Evolutionary conservation across 2,113 vertebrate species (phyloP).

Genomic region (Charadrius vociferus): DNA sequence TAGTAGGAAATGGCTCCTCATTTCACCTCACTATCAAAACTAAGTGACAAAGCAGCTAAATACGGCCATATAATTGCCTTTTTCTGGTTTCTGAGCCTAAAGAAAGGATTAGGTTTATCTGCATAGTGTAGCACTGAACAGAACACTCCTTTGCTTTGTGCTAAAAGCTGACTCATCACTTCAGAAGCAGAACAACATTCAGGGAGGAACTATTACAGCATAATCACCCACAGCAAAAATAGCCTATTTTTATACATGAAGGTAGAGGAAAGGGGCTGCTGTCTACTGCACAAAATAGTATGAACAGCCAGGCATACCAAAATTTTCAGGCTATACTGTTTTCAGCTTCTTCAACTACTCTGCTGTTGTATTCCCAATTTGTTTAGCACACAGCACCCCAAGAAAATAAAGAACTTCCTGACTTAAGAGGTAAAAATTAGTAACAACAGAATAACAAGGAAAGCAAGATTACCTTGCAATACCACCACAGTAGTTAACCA

Average conservation of each 20-base stretch:
- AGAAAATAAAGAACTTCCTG: background rate
- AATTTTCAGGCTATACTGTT: background rate
- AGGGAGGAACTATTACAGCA: background rate
- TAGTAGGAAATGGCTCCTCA: background rate
- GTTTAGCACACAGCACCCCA: background rate
- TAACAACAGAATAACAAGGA: background rate
- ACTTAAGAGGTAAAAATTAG: background rate
- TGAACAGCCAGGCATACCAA: background rate
- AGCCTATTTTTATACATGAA: background rate
- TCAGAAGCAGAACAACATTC: background rate
- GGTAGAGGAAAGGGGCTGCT: background rate
- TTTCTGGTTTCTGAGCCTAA: background rate
- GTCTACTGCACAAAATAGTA: background rate
- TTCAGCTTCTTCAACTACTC: background rate
- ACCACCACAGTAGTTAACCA: background rate
- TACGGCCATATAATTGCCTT: background rate
- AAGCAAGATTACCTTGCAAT: background rate
- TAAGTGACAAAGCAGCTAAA: background rate
- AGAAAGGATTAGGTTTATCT: background rate
- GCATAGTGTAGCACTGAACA: background rate
- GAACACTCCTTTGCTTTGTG: background rate
- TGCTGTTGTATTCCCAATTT: background rate
- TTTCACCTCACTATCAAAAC: background rate
- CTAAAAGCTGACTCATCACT: background rate
- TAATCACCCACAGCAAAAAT: background rate